Evolutionary conservation across 30 jellyfish, hydroid and myxozoan genomes (phyloP).

Genomic region (Haliclystus octoradiatus): DNA sequence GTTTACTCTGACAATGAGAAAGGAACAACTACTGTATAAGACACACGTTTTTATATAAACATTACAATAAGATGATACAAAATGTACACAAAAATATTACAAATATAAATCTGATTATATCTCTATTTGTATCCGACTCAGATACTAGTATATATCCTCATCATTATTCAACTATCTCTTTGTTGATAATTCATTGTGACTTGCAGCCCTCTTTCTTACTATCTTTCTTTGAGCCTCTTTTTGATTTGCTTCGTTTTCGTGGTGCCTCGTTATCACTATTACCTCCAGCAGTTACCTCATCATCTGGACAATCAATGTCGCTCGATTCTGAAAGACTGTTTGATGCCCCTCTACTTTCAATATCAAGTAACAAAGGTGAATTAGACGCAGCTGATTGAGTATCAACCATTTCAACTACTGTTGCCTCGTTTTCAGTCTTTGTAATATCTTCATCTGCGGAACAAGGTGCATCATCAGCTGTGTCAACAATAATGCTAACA

Average conservation of each 20-base stretch:
- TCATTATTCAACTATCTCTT: too few relatives aligned
- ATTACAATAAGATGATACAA: too few relatives aligned
- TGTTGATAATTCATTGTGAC: slow-evolving; percentile 75
- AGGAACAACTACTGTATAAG: too few relatives aligned
- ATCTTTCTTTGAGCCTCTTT: slow-evolving; percentile 65
- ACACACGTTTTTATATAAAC: too few relatives aligned
- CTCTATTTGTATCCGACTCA: too few relatives aligned
- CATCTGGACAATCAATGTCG: neutral
- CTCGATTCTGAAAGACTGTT: slow-evolving; percentile 21
- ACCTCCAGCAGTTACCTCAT: neutral
- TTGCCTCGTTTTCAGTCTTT: neutral
- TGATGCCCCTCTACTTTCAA: neutral
- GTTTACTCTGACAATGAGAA: too few relatives aligned
- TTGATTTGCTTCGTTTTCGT: slow-evolving; percentile 24
- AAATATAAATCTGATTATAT: too few relatives aligned
- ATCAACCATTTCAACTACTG: neutral
- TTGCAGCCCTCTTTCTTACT: slow-evolving; percentile 89
- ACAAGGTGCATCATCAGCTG: neutral
- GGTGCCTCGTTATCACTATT: neutral
- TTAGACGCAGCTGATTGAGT: neutral
- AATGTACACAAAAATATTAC: too few relatives aligned
- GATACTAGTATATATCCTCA: too few relatives aligned
- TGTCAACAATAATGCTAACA: neutral
- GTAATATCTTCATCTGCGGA: neutral
- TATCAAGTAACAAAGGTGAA: slow-evolving; percentile 23